Percentiles rank a stretch among this genome's conserved stretches.
Evolutionary conservation across 2,888 invertebrate species (phyloP).

Genomic region (Blastobasis adustella): DNA sequence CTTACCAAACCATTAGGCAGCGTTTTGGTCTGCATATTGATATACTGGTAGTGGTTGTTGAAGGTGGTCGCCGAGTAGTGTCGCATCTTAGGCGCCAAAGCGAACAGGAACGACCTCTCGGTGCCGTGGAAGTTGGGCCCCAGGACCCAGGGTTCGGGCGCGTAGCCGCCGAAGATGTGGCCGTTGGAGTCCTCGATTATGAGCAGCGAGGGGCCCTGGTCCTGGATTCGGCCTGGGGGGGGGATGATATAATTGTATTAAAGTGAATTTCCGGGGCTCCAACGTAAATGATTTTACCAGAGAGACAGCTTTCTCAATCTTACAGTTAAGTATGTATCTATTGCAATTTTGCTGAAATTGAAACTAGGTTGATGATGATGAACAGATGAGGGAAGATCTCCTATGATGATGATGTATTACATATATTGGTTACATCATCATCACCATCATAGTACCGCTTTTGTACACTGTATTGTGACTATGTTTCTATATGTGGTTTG

Average conservation of each 20-base stretch:
- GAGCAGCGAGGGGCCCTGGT: constrained; percentile 88
- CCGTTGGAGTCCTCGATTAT: constrained; percentile 88
- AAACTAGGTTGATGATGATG: too few species aligned
- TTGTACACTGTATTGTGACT: too few species aligned
- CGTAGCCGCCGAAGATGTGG: constrained; percentile 93
- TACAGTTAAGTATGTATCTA: too few species aligned
- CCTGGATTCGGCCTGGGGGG: constrained; percentile 78
- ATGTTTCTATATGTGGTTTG: too few species aligned
- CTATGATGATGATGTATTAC: too few species aligned
- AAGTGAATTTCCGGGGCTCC: too few species aligned
- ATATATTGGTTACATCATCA: too few species aligned
- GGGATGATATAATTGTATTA: not conserved
- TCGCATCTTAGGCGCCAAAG: constrained; percentile 85
- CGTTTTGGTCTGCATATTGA: constrained; percentile 93
- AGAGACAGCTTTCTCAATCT: too few species aligned
- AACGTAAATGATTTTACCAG: too few species aligned
- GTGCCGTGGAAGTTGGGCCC: constrained; percentile 86
- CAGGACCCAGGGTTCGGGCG: constrained; percentile 84
- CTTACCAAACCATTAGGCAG: constrained; percentile 92
- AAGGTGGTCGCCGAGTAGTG: constrained; percentile 86
- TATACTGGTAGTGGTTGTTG: constrained; percentile 93
- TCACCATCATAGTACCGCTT: too few species aligned
- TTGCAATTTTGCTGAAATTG: too few species aligned
- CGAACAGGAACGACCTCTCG: constrained; percentile 88
- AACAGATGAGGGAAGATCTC: too few species aligned